These are phyloP conservation scores for Dendropsophus ebraccatus DNA, from an alignment of 2,113 vertebrate genomes.

Conservation along the genomic window DNA sequence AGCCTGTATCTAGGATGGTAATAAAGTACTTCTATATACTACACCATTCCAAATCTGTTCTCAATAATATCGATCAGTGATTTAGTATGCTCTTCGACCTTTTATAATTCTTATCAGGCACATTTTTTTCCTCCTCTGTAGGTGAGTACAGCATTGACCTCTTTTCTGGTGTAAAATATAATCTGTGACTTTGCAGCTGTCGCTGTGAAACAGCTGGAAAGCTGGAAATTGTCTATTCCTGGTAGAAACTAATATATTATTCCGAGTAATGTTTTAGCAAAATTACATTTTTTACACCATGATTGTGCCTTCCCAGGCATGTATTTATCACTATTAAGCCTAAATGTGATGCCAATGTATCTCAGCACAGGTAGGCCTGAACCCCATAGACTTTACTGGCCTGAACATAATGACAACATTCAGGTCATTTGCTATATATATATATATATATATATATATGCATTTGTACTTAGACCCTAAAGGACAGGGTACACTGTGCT, in stretches of 20 bases:
- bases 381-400: too few species aligned
- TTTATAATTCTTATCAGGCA: neutral
- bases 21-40: neutral
- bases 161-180: neutral
- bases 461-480: too few species aligned
- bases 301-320: too few species aligned
- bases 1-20: neutral
- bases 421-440: too few species aligned
- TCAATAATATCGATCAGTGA: neutral
- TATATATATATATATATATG: too few species aligned
- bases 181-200: slow-evolving; percentile 20
- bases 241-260: neutral
- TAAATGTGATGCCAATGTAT: too few species aligned
- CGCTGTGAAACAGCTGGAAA: neutral
- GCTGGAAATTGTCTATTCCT: slow-evolving; percentile 6
- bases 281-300: too few species aligned
- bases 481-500: too few species aligned
- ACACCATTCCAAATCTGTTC: neutral
- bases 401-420: too few species aligned
- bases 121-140: neutral
- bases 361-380: too few species aligned
- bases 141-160: neutral
- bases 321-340: too few species aligned
- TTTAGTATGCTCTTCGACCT: neutral
- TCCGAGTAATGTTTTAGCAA: neutral